A percentile compares a stretch with the other conserved stretches of the same genome.
Evolutionary conservation across 2,113 vertebrate species (phyloP).

Genomic region (Alexandromys fortis): DNA sequence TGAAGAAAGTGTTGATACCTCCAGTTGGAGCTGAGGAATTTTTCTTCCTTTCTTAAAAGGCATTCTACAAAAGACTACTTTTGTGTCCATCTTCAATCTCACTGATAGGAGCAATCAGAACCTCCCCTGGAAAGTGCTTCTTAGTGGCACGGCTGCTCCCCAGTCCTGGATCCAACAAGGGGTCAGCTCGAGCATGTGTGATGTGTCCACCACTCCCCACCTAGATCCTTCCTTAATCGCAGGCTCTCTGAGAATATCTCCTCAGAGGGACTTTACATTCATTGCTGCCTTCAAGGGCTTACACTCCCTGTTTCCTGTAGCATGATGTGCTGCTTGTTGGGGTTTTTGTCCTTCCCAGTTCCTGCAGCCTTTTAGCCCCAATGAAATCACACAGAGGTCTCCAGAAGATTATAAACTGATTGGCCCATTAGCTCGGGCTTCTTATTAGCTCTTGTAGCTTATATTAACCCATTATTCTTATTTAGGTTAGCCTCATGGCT

Average conservation of each 20-base stretch:
- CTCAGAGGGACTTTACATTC: background rate
- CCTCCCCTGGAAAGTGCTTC: background rate
- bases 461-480: too few relatives aligned
- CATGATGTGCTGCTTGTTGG: too few relatives aligned
- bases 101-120: background rate
- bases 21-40: slow-evolving; percentile 28
- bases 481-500: too few relatives aligned
- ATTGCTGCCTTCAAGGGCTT: too few relatives aligned
- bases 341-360: too few relatives aligned
- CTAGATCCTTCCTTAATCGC: rapidly evolving
- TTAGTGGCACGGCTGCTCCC: background rate
- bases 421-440: too few relatives aligned
- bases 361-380: too few relatives aligned
- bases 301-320: background rate
- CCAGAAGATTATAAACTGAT: too few relatives aligned
- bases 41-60: slow-evolving; percentile 65
- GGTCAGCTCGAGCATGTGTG: background rate
- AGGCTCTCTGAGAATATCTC: background rate
- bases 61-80: slow-evolving; percentile 20
- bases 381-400: too few relatives aligned
- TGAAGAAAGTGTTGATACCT: slow-evolving; percentile 77
- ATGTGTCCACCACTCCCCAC: background rate
- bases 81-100: background rate
- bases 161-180: background rate
- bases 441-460: too few relatives aligned